Evolutionary conservation across 2,113 vertebrate genomes (phyloP).

Genomic region (Pontoporia blainvillei): DNA sequence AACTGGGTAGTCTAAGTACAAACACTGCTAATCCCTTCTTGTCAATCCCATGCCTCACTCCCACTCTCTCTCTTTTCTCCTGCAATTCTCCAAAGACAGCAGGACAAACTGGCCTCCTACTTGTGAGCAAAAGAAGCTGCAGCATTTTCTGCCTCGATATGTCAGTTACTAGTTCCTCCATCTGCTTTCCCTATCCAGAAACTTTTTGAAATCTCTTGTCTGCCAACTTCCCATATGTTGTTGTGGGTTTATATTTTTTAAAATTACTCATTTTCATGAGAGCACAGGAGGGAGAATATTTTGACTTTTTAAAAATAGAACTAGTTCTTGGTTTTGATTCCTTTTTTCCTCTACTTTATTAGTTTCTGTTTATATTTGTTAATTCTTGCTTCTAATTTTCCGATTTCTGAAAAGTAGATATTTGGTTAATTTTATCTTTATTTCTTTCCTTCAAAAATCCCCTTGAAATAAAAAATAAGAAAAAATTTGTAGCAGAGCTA

Average conservation of each 20-base stretch:
- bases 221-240: conserved; percentile 21
- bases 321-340: not conserved
- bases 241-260: conserved; percentile 20
- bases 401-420: conserved; percentile 12
- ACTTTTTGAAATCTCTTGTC: conserved; percentile 17
- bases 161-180: not conserved
- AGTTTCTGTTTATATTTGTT: conserved; percentile 21
- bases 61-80: not conserved
- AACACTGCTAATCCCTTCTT: not conserved
- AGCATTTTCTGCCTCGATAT: not conserved
- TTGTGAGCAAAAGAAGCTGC: not conserved
- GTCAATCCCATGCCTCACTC: not conserved
- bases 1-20: not conserved
- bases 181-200: conserved; percentile 26
- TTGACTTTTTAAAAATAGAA: conserved; percentile 13
- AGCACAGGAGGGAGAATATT: not conserved
- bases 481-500: not conserved
- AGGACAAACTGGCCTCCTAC: not conserved
- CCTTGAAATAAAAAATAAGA: conserved; percentile 28
- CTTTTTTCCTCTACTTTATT: not conserved
- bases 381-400: not conserved
- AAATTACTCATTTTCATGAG: conserved; percentile 42
- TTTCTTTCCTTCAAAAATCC: conserved; percentile 30
- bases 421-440: not conserved
- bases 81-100: not conserved